A percentile compares a stretch with the other conserved stretches of the same genome.
phyloP scores from a whole-genome alignment of 2,797 vertebrate species.

The Astyanax mexicanus region DNA sequence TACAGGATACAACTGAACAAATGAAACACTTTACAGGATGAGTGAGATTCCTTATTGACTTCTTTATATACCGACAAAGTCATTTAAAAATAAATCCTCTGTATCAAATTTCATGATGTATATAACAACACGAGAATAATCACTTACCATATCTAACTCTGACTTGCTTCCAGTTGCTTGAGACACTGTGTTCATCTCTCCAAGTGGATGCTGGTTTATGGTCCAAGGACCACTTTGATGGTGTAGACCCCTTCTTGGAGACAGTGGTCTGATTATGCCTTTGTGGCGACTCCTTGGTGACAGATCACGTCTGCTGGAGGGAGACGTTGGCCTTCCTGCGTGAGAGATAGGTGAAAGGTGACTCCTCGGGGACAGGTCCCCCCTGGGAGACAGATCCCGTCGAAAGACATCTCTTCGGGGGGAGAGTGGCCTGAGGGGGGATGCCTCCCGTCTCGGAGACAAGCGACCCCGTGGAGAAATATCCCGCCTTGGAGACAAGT shows the following conservation, averaged over 20 bases:
- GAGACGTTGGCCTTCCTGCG: conserved; percentile 69
- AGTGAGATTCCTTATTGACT: not conserved
- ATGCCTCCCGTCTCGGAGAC: conserved; percentile 88
- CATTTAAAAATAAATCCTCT: no score
- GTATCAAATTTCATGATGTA: no score
- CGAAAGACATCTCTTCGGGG: conserved; percentile 88
- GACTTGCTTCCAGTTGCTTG: conserved; percentile 76
- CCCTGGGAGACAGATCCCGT: conserved; percentile 90
- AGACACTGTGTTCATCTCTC: conserved; percentile 82
- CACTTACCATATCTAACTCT: conserved; percentile 61
- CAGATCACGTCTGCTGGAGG: conserved; percentile 79
- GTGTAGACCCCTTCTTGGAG: conserved; percentile 86
- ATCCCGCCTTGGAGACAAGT: conserved; percentile 90
- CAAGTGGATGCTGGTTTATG: conserved; percentile 82
- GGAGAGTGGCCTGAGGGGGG: conserved; percentile 90
- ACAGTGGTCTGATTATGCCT: conserved; percentile 79
- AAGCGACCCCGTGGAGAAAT: conserved; percentile 86
- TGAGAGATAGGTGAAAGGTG: conserved; percentile 75
- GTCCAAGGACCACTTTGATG: conserved; percentile 83
- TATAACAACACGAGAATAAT: no score
- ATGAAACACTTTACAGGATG: not conserved
- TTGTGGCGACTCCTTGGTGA: conserved; percentile 83
- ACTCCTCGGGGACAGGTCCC: conserved; percentile 70
- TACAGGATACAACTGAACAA: not conserved
- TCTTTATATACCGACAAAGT: conserved; percentile 42